Evolutionary conservation across 2,797 vertebrate species (phyloP).

Genomic region (Notamacropus eugenii): DNA sequence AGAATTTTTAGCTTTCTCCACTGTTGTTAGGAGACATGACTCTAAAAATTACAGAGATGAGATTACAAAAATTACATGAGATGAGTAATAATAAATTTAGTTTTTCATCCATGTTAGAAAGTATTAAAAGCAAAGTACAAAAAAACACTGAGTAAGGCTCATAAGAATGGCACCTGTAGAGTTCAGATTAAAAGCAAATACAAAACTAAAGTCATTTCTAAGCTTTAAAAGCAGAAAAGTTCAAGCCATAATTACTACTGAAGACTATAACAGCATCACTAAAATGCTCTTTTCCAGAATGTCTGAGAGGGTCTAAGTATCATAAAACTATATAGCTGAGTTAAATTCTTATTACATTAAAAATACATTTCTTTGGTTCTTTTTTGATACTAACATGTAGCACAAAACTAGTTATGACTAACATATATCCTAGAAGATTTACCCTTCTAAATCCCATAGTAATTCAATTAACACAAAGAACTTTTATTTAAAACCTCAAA

Average conservation of each 20-base stretch:
- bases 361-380: neutral
- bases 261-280: neutral
- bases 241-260: neutral
- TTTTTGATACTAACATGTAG: neutral
- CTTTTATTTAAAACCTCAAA: neutral
- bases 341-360: neutral
- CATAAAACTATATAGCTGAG: neutral
- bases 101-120: neutral
- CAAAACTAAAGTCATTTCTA: conserved; percentile 8
- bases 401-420: neutral
- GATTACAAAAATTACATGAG: neutral
- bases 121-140: neutral
- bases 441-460: neutral
- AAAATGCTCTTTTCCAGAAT: neutral
- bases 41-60: neutral
- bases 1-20: neutral
- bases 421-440: neutral
- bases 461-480: neutral
- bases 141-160: neutral
- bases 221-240: conserved; percentile 21
- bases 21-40: neutral
- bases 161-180: neutral
- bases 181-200: neutral
- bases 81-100: neutral
- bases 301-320: neutral